Conservation (phyloP, 2,113 vertebrate genomes). For the Argyrosomus japonicus region DNA sequence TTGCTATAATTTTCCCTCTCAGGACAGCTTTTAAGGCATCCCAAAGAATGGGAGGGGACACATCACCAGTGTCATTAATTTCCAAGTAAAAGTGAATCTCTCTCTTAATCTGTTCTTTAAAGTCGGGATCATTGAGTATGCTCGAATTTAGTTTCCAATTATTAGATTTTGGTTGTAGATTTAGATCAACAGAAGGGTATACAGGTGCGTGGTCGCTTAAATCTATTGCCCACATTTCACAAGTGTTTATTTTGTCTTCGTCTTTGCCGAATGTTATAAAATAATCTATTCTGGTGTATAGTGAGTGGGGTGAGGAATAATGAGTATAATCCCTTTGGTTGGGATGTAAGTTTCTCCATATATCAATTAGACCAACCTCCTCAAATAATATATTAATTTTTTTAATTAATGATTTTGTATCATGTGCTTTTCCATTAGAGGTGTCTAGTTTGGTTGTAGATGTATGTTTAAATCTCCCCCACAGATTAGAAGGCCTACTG, state of each 20-base stretch:
- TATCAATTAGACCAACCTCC: background rate
- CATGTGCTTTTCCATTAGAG: background rate
- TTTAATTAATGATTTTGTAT: background rate
- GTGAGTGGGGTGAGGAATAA: background rate
- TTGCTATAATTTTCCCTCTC: background rate
- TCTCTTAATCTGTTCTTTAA: background rate
- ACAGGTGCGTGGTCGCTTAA: background rate
- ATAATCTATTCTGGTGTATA: slow-evolving; percentile 10
- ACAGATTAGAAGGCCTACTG: background rate
- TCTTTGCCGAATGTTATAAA: slow-evolving; percentile 14
- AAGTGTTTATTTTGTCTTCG: background rate
- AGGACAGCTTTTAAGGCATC: background rate
- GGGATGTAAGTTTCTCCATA: background rate
- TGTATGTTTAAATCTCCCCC: background rate
- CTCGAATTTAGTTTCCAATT: no score
- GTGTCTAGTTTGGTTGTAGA: background rate
- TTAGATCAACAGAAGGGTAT: background rate
- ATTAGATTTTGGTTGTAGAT: no score
- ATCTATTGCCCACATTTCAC: background rate
- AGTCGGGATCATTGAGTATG: background rate
- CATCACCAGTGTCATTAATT: background rate
- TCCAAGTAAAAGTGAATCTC: background rate
- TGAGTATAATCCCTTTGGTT: background rate
- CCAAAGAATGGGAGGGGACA: background rate
- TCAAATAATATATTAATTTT: background rate